Evolutionary conservation across 2,888 invertebrate species (phyloP), one percentile per base, ranked within the genome.

Genomic region (Chrysolina americana): DNA sequence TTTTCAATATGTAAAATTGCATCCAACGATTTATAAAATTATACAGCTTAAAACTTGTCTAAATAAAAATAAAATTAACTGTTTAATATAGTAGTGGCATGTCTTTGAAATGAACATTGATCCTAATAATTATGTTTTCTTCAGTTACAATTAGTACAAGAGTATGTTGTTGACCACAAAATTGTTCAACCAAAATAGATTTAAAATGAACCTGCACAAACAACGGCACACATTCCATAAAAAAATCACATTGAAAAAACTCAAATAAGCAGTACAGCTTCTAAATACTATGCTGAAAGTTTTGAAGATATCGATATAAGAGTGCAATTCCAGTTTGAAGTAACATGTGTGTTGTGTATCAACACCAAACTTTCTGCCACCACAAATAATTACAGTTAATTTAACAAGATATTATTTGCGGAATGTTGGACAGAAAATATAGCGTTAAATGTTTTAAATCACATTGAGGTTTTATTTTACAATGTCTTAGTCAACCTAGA

Each of bases 191-290:
- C 80, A 81, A 79, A 71, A 80, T 77, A 79, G 79, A 70, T 59
- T 70, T 80, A 78, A 79, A 82, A 80, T 81, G 79, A 80, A 77
- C 81, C 80, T 81, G 76, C 78, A 81, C 79, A 78, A 72, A 76
- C 82, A 82, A 82, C 81, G 79, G 83, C 83, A 85, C 80, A 84
- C 81, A 83, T 85, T 83, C 82, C 85, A 85, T 83, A 82, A 77
- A 78, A 79, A 74, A 83, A 81, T 79, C 76, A 78, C 81, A 82
- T 81, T 81, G 23, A 73, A 44, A 65, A 44, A 70, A 59, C 62
- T 71, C 2, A 64, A 65, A 81, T 81, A 78, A 83, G 82, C 82
- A 79, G 76, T 82, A 84, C 81, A 84, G 83, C 82, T 83, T 79
- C 62, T 63, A 75, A 75, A 76, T 66, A 75, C 68, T 75, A 73